phyloP scores from a whole-genome alignment of 1,140 invertebrate species.

The Drosophila santomea region DNA sequence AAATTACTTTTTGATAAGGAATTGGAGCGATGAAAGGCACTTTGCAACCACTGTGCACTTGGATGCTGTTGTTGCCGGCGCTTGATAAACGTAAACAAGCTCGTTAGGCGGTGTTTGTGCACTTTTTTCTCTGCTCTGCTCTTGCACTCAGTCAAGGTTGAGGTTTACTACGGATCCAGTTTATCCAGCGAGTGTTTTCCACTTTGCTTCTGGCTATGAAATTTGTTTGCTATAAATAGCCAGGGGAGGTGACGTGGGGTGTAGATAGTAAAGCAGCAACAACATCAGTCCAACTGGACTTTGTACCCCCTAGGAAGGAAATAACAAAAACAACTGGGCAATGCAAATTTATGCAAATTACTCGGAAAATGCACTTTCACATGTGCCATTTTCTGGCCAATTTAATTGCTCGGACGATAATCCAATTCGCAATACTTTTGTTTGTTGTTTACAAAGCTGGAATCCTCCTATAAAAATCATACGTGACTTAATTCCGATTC shows the following conservation, averaged over 20 bases:
- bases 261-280: constrained; percentile 23
- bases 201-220: constrained; percentile 18
- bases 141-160: constrained; percentile 62
- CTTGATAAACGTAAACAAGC: constrained; percentile 71
- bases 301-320: constrained; percentile 26
- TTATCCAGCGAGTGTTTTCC: constrained; percentile 35
- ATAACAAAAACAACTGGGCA: constrained; percentile 14
- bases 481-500: constrained; percentile 63
- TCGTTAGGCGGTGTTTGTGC: constrained; percentile 57
- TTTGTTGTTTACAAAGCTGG: constrained; percentile 34
- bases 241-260: neutral
- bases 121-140: constrained; percentile 14
- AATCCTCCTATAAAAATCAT: neutral
- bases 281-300: constrained; percentile 31
- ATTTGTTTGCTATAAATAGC: constrained; percentile 47
- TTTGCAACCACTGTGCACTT: constrained; percentile 33
- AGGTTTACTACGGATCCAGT: constrained; percentile 39
- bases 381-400: neutral
- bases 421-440: neutral
- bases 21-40: neutral
- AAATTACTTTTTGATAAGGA: constrained; percentile 16
- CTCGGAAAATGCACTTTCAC: constrained; percentile 6
- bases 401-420: neutral
- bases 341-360: constrained; percentile 22
- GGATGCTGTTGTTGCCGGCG: constrained; percentile 50